These are phyloP conservation scores for Psettodes erumei DNA, from an alignment of 2,113 vertebrate genomes.

Conservation along the genomic window DNA sequence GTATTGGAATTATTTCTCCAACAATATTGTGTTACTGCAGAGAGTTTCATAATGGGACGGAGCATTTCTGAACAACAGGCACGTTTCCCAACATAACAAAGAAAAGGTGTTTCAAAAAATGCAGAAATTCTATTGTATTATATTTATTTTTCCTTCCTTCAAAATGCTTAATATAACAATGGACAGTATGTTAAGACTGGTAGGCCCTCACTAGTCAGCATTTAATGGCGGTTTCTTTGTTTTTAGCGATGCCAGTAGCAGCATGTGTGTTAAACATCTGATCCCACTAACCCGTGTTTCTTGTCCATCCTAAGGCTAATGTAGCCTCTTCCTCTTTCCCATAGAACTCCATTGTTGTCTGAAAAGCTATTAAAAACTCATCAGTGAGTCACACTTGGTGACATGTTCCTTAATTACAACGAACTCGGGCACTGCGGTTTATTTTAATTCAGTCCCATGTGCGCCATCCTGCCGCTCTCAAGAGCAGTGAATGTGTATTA, in stretches of 20 bases:
- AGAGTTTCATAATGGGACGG: conserved; percentile 21
- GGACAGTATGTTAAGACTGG: neutral
- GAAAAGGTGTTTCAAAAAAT: conserved; percentile 2
- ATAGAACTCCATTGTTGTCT: neutral
- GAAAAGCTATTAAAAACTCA: conserved; percentile 17
- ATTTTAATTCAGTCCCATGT: conserved; percentile 1
- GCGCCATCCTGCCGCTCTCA: neutral
- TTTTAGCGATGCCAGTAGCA: neutral
- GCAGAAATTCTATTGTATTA: neutral
- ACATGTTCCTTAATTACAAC: conserved; percentile 12
- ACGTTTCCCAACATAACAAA: conserved; percentile 9
- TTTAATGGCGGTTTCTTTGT: neutral
- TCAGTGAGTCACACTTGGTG: conserved; percentile 4
- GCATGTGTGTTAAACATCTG: too few relatives aligned
- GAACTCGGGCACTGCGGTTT: neutral
- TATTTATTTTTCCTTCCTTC: neutral
- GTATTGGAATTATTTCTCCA: conserved; percentile 61
- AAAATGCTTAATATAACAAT: neutral
- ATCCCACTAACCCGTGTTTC: neutral
- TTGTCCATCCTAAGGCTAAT: neutral
- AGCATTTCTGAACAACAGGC: conserved; percentile 21
- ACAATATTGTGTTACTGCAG: conserved; percentile 16
- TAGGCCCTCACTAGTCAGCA: neutral
- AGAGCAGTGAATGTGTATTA: neutral
- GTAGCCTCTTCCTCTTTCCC: neutral